These are phyloP conservation scores for Aphidius gifuensis DNA, from an alignment of 1,140 invertebrate genomes.

Conservation along the genomic window DNA sequence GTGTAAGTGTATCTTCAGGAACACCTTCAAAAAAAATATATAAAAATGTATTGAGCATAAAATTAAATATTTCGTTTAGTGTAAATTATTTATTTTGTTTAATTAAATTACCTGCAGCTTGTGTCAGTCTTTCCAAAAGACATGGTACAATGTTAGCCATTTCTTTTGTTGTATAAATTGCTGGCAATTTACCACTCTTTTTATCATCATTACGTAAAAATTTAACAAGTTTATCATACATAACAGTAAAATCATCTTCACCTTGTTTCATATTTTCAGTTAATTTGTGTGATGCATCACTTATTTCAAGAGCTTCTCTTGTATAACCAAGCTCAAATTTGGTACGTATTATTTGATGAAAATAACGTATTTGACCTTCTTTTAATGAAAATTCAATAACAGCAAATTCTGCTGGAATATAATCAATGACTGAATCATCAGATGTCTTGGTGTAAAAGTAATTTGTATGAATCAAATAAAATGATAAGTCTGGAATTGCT, in stretches of 20 bases:
- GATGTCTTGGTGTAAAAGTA: conserved; percentile 39
- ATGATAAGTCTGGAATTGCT: conserved; percentile 33
- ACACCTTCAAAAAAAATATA: not conserved
- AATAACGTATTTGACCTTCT: conserved; percentile 53
- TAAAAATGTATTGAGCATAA: not conserved
- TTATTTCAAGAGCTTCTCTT: conserved; percentile 49
- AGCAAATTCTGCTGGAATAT: conserved; percentile 49
- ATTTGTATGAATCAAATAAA: conserved; percentile 52
- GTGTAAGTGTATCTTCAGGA: conserved; percentile 35
- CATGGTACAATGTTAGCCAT: conserved; percentile 24
- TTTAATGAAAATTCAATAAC: conserved; percentile 52
- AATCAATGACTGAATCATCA: conserved; percentile 30
- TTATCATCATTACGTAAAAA: conserved; percentile 39
- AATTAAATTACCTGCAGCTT: conserved; percentile 35
- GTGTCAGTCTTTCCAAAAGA: conserved; percentile 49
- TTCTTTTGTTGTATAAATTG: conserved; percentile 50
- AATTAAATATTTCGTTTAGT: not conserved
- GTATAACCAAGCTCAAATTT: conserved; percentile 56
- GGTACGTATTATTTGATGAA: conserved; percentile 55
- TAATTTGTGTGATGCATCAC: conserved; percentile 54
- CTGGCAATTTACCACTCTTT: conserved; percentile 38
- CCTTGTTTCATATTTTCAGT: conserved; percentile 41
- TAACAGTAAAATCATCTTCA: conserved; percentile 32
- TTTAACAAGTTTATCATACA: conserved; percentile 45
- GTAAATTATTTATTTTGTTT: not conserved